Conservation (phyloP, 37 sponge, comb jelly and placozoan species). For the Petrosia ficiformis region DNA sequence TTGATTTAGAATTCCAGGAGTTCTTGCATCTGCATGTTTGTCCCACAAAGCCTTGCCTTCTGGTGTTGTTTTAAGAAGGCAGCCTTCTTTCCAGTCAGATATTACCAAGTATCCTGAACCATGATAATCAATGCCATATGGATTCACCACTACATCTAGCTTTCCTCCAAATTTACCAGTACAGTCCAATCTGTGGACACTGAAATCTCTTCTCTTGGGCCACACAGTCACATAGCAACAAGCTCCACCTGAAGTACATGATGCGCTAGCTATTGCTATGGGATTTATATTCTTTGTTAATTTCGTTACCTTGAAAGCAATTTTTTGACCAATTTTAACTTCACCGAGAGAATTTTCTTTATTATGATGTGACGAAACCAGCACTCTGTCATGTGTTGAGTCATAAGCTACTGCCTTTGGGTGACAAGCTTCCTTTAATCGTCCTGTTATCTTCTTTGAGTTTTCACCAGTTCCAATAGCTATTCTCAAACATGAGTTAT, state of each 20-base stretch:
- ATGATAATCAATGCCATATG: not conserved
- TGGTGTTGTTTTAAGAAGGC: not conserved
- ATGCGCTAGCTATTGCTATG: not conserved
- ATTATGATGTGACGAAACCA: not conserved
- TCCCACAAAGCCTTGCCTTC: not conserved
- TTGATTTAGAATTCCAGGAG: not conserved
- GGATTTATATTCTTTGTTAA: not conserved
- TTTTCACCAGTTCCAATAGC: not conserved
- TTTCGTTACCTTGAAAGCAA: not conserved
- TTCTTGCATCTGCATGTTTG: not conserved
- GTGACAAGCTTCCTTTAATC: not conserved
- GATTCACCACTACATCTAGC: no score
- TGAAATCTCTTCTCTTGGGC: not conserved
- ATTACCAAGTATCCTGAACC: not conserved
- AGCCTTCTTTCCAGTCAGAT: not conserved
- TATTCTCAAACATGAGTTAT: not conserved
- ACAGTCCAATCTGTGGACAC: not conserved
- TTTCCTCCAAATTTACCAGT: not conserved
- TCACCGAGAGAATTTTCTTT: not conserved
- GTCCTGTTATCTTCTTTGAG: not conserved
- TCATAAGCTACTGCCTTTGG: not conserved
- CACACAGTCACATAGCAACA: not conserved
- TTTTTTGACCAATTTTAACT: not conserved
- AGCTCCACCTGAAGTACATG: no score
- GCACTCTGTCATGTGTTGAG: not conserved